Evolutionary conservation across 1,140 invertebrate genomes (phyloP), one percentile per base, ranked within the genome.

Genomic region (Drosophila lowei): DNA sequence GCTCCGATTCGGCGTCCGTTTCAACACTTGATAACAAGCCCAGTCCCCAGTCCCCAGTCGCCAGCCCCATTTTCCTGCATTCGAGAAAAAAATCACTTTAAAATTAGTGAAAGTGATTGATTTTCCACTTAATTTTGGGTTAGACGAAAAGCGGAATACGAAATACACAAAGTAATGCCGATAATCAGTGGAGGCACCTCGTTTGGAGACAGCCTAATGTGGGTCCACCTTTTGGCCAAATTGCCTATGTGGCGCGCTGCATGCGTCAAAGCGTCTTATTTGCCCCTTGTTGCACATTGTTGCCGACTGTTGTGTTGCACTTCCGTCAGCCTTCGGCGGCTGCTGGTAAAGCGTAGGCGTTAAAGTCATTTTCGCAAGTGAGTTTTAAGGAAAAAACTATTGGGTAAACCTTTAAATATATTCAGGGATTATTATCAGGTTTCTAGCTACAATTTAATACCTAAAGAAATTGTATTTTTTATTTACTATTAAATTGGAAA

Each of bases 101-200:
- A 85, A 85, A 85, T 85, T 85, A 85, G 81, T 85, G 81, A 85
- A 85, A 85, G 81, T 85, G 81, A 85, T 85, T 85, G 81, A 85
- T 85, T 85, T 85, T 58, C 59, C 81, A 86, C 81, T 85, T 85
- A 74, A 88, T 86, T 85, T 86, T 74, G 34, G 53, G 77, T 46
- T 68, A 84, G 72, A 70, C 78, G 79, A 64, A 54, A 23, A 63
- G 34, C 42, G 63, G 30, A 7, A 38, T 43, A 46, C 47, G 41
- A 56, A 49, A 50, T 9, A 9, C 18, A 18, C 42, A 54, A 61
- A 62, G 64, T 77, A 80, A 85, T 86, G 79, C 77, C 77, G 79
- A 84, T 84, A 84, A 86, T 84, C 77, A 84, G 81, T 43, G 42
- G 60, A 52, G 65, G 74, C 59, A 65, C 30, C 57, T 55, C 30